Conservation (phyloP, 2,888 invertebrate genomes). For the Oithona nana region DNA sequence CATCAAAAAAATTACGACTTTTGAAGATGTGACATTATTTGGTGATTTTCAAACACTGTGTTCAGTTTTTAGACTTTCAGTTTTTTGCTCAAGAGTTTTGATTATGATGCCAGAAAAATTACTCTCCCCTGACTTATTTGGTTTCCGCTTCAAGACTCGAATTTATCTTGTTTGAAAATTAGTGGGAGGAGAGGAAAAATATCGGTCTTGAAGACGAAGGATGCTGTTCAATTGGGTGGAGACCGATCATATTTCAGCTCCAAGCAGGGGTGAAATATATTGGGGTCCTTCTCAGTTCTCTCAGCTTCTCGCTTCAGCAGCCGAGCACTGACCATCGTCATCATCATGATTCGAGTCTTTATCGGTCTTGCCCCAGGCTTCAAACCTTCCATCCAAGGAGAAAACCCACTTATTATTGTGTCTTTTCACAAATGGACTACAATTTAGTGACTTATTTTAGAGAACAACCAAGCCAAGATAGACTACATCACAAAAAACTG, state of each 20-base stretch:
- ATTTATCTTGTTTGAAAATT: not conserved
- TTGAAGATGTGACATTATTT: no score
- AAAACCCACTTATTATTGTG: not conserved
- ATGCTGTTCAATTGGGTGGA: not conserved
- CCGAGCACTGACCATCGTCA: not conserved
- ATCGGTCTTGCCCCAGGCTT: not conserved
- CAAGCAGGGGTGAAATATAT: not conserved
- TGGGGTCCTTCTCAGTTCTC: no score
- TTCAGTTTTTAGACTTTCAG: no score
- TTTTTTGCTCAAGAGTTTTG: no score
- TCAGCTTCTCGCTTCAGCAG: no score
- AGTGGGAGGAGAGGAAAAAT: not conserved
- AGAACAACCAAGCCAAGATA: no score
- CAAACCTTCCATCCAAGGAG: not conserved
- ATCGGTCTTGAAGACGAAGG: not conserved
- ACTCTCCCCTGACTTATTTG: no score
- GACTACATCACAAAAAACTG: no score
- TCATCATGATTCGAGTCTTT: not conserved
- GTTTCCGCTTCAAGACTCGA: no score
- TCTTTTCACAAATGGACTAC: not conserved
- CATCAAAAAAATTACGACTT: no score
- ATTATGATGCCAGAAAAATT: no score
- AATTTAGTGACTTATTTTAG: not conserved
- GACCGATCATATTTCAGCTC: not conserved
- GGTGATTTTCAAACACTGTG: no score